Conservation (phyloP, 2,113 vertebrate species). For the Haemorhous mexicanus region DNA sequence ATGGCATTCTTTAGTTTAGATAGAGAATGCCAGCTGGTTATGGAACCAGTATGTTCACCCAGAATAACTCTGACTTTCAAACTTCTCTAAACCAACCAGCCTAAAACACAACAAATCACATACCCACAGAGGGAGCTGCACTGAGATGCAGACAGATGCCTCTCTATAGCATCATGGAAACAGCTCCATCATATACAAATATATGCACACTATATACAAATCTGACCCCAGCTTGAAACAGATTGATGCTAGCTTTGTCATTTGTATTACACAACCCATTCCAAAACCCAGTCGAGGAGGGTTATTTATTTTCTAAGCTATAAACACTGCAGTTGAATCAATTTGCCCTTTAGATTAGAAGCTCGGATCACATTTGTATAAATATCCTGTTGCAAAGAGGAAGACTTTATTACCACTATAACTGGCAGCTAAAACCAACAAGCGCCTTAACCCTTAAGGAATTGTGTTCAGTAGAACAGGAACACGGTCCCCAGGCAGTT, state of each 20-base stretch:
- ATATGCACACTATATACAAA: constrained; percentile 52
- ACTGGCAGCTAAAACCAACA: constrained; percentile 15
- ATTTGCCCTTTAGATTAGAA: constrained; percentile 62
- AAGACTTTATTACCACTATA: constrained; percentile 36
- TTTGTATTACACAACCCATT: constrained; percentile 49
- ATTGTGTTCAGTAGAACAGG: neutral
- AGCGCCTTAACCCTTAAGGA: constrained; percentile 28
- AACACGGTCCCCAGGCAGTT: neutral
- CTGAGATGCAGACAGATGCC: neutral
- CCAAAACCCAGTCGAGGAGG: neutral
- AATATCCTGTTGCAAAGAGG: constrained; percentile 63
- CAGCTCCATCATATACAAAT: constrained; percentile 35
- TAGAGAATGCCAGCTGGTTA: neutral
- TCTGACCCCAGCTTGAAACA: constrained; percentile 42
- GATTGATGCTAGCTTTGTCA: constrained; percentile 55
- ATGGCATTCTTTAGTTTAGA: neutral
- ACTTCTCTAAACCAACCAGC: neutral
- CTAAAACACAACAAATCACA: constrained; percentile 7
- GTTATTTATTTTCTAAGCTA: constrained; percentile 63
- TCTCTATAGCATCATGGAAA: constrained; percentile 45
- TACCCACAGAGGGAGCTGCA: neutral
- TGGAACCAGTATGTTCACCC: neutral
- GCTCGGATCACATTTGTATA: constrained; percentile 42
- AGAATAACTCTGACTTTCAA: constrained; percentile 12
- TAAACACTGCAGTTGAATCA: constrained; percentile 59